These are phyloP conservation scores for Pagetopsis macropterus DNA, from an alignment of 2,797 vertebrate genomes.

Conservation along the genomic window DNA sequence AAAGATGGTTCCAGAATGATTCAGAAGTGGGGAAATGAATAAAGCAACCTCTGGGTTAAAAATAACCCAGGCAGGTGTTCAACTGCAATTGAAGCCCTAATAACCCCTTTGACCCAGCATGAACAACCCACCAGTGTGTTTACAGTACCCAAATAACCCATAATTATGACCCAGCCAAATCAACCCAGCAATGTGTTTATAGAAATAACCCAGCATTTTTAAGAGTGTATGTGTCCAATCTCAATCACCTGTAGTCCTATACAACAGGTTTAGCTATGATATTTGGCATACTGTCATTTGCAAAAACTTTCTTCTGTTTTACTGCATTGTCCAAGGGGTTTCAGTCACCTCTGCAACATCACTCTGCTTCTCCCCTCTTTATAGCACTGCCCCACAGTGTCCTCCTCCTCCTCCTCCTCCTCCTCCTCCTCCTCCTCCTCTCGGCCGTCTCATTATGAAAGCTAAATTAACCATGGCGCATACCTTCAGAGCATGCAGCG, in stretches of 20 bases:
- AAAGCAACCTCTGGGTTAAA: too few relatives aligned
- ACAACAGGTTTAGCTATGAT: not conserved
- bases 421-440: conserved; percentile 51
- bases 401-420: conserved; percentile 53
- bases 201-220: too few relatives aligned
- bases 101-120: too few relatives aligned
- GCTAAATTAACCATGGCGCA: conserved; percentile 70
- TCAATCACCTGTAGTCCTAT: not conserved
- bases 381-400: conserved; percentile 24
- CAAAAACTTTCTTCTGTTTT: not conserved
- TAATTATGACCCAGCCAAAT: too few relatives aligned
- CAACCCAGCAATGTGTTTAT: too few relatives aligned
- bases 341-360: conserved; percentile 19
- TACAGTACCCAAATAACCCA: too few relatives aligned
- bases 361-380: conserved; percentile 21
- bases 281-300: not conserved
- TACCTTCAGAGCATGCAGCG: conserved; percentile 59
- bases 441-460: conserved; percentile 60
- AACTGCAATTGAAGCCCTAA: too few relatives aligned
- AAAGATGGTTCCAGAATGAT: too few relatives aligned
- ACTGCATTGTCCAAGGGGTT: conserved; percentile 17
- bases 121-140: too few relatives aligned
- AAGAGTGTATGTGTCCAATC: not conserved
- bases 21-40: too few relatives aligned
- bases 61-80: too few relatives aligned